These are phyloP conservation scores for Seriola quinqueradiata DNA, from an alignment of 2,113 vertebrate species.

Conservation along the genomic window DNA sequence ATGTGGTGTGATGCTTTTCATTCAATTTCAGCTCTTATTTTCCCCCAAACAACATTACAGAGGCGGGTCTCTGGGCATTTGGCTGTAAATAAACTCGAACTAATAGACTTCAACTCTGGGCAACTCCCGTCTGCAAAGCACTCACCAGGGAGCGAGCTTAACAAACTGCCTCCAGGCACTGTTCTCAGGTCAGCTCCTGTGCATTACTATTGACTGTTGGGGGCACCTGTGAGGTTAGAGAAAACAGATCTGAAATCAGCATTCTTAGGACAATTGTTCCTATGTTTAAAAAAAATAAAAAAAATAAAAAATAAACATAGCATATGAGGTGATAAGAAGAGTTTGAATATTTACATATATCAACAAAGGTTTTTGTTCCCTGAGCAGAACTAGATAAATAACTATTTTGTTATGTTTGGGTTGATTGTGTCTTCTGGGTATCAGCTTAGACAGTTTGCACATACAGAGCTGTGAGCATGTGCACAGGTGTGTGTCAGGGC, in stretches of 20 bases:
- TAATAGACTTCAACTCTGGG: constrained; percentile 82
- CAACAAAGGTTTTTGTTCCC: constrained; percentile 31
- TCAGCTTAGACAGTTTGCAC: neutral
- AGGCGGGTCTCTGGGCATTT: constrained; percentile 79
- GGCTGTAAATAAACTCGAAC: constrained; percentile 83
- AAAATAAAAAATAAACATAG: neutral
- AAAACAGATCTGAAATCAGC: constrained; percentile 63
- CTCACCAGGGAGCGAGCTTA: constrained; percentile 70
- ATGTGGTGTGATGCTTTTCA: constrained; percentile 81
- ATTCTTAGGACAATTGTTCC: constrained; percentile 16
- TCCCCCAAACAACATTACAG: constrained; percentile 79
- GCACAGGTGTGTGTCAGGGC: constrained; percentile 44
- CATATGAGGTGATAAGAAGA: constrained; percentile 20
- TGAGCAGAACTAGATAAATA: constrained; percentile 44
- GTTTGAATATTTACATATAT: constrained; percentile 53
- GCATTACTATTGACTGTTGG: constrained; percentile 48
- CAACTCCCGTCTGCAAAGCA: constrained; percentile 76
- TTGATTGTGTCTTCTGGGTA: constrained; percentile 15
- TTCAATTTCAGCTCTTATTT: constrained; percentile 81
- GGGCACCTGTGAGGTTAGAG: constrained; percentile 35
- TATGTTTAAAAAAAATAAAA: neutral
- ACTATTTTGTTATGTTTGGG: constrained; percentile 31
- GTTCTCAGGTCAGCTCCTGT: constrained; percentile 69
- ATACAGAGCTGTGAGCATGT: neutral
- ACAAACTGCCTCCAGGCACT: constrained; percentile 73